Conservation (phyloP, 2,797 vertebrate species). For the Petrocephalus sullivani region DNA sequence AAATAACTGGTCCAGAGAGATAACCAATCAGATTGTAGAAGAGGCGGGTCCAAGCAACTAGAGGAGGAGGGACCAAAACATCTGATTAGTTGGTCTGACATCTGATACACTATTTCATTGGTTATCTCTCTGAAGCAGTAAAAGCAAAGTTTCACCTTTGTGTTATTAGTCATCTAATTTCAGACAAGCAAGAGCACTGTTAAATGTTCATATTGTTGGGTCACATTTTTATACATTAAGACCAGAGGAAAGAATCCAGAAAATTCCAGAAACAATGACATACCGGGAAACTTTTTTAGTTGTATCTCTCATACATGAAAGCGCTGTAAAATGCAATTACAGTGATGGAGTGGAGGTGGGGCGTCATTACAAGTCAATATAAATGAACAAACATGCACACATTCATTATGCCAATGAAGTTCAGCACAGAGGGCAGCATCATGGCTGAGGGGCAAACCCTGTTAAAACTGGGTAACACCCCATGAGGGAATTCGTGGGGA, state of each 20-base stretch:
- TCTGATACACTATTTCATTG: too few relatives aligned
- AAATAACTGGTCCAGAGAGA: too few relatives aligned
- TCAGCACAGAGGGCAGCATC: background rate
- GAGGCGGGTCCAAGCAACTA: too few relatives aligned
- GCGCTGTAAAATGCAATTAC: background rate
- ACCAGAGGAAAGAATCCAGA: background rate
- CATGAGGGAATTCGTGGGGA: background rate
- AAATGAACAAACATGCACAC: background rate
- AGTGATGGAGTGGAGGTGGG: background rate
- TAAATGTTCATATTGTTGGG: background rate
- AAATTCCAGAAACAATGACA: background rate
- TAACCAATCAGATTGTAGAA: too few relatives aligned
- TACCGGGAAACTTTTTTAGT: background rate
- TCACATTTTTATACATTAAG: background rate
- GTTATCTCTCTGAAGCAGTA: background rate
- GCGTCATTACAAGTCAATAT: background rate
- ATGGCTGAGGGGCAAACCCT: background rate
- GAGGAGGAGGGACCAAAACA: too few relatives aligned
- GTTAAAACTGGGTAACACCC: background rate
- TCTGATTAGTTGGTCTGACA: too few relatives aligned
- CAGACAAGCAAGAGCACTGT: background rate
- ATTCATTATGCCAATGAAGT: background rate
- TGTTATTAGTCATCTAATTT: background rate
- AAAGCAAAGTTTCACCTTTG: background rate
- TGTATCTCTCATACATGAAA: background rate